Conservation (phyloP, 2,888 invertebrate species). For the Nebria brevicollis region DNA sequence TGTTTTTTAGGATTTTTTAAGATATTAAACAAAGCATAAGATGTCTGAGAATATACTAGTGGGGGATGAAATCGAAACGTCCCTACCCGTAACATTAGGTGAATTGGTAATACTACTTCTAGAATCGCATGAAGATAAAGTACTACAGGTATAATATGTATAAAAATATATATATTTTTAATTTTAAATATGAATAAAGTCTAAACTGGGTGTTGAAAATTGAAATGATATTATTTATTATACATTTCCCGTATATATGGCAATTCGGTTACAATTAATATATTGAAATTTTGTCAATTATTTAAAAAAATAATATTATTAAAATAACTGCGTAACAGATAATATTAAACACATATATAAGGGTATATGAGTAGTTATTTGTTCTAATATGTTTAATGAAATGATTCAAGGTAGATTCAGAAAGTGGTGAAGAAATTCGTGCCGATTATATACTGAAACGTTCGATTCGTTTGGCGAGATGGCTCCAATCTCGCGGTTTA, state of each 20-base stretch:
- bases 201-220: slow-evolving; percentile 42
- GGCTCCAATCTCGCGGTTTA: slow-evolving; percentile 66
- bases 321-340: slow-evolving; percentile 51
- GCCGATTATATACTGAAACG: slow-evolving; percentile 68
- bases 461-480: slow-evolving; percentile 68
- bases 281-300: background rate
- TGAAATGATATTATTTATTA: slow-evolving; percentile 18
- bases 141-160: slow-evolving; percentile 56
- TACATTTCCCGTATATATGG: background rate
- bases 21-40: slow-evolving; percentile 28
- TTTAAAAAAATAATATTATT: slow-evolving; percentile 50
- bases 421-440: slow-evolving; percentile 68
- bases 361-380: background rate
- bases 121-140: slow-evolving; percentile 56
- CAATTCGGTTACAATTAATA: background rate
- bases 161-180: background rate
- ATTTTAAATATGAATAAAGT: background rate
- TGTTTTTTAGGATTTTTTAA: background rate
- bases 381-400: background rate
- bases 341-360: background rate
- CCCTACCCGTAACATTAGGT: slow-evolving; percentile 57
- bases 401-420: slow-evolving; percentile 67
- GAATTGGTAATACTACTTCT: slow-evolving; percentile 56
- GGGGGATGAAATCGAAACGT: slow-evolving; percentile 56
- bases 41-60: slow-evolving; percentile 54